Evolutionary conservation across 1,140 invertebrate species (phyloP).

Genomic region (Spodoptera litura): DNA sequence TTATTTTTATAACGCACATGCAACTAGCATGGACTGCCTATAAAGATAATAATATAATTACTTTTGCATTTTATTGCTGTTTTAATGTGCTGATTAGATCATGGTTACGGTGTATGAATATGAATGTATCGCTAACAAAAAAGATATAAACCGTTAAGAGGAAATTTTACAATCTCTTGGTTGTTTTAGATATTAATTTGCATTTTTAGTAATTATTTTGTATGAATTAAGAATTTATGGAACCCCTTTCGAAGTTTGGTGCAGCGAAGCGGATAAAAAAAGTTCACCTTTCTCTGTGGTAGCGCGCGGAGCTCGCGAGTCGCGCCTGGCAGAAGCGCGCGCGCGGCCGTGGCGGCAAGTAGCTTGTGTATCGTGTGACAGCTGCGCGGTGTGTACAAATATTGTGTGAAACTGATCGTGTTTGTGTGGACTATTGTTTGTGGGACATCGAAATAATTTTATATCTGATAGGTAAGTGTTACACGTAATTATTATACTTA

Average conservation of each 20-base stretch:
- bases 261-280: conserved; percentile 27
- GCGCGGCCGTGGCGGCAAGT: conserved; percentile 13
- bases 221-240: too few relatives aligned
- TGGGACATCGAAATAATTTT: conserved; percentile 8
- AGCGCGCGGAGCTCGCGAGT: not conserved
- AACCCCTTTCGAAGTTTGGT: conserved; percentile 31
- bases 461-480: conserved; percentile 20
- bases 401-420: conserved; percentile 38
- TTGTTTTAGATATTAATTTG: conserved; percentile 29
- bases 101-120: conserved; percentile 46
- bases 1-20: conserved; percentile 12
- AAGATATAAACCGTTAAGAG: conserved; percentile 14
- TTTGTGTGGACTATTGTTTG: conserved; percentile 24
- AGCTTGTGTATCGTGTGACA: not conserved
- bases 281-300: conserved; percentile 40
- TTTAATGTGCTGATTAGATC: conserved; percentile 44
- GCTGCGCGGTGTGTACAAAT: conserved; percentile 28
- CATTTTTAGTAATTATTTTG: not conserved
- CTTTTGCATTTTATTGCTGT: conserved; percentile 37
- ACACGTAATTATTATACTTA: not conserved
- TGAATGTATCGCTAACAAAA: conserved; percentile 37
- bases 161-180: conserved; percentile 28
- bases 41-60: conserved; percentile 30
- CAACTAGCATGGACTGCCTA: not conserved
- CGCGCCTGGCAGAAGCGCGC: conserved; percentile 28